Conservation (phyloP, 2,113 vertebrate species). For the Tapirus terrestris region DNA sequence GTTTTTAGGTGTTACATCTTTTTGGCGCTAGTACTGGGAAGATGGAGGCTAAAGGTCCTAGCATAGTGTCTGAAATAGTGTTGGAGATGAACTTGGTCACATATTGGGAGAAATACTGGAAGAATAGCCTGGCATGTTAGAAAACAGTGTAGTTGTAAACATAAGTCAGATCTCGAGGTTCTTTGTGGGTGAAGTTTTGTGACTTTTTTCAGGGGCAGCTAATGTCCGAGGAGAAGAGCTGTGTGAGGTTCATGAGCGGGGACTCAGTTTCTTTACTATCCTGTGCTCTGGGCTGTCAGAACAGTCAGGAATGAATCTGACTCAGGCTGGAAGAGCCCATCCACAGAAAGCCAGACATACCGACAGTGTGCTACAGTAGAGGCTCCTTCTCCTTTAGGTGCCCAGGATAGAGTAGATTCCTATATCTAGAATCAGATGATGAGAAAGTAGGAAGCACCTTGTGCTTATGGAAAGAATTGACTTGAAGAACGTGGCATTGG, state of each 20-base stretch:
- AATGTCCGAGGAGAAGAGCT: background rate
- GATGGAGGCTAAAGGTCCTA: background rate
- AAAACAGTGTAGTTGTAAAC: slow-evolving; percentile 18
- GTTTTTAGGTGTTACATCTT: background rate
- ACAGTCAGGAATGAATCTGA: background rate
- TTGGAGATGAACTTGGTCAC: slow-evolving; percentile 20
- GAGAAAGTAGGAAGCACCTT: background rate
- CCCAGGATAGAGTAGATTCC: background rate
- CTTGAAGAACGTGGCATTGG: background rate
- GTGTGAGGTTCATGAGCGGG: background rate
- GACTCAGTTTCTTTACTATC: background rate
- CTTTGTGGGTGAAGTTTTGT: slow-evolving; percentile 1
- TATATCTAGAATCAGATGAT: background rate
- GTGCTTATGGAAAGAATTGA: slow-evolving; percentile 16
- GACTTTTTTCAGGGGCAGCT: background rate
- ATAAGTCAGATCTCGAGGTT: background rate
- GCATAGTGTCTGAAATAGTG: background rate
- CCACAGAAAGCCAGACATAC: background rate
- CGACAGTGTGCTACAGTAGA: background rate
- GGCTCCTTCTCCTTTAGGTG: background rate
- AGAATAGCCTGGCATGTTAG: slow-evolving; percentile 12
- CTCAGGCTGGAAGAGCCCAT: background rate
- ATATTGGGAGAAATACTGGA: background rate
- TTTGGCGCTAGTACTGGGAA: background rate
- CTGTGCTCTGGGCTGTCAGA: background rate